Evolutionary conservation across 2,888 invertebrate species (phyloP).

Genomic region (Agrotis clavis): DNA sequence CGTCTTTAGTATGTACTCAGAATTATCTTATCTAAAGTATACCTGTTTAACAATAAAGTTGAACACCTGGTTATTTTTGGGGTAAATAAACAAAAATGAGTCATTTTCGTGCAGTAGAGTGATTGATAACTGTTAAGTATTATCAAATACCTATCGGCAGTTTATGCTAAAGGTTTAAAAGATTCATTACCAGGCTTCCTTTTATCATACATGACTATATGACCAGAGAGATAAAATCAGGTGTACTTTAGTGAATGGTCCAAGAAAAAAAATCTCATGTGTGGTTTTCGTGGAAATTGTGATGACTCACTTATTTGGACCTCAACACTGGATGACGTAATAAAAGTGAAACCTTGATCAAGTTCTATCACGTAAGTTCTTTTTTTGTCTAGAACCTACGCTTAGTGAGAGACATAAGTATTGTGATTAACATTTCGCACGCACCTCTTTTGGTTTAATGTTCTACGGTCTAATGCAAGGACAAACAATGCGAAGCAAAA

Average conservation of each 20-base stretch:
- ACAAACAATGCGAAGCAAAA: constrained; percentile 3
- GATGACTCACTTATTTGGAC: constrained; percentile 13
- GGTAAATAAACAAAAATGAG: constrained; percentile 24
- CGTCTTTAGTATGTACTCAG: background rate
- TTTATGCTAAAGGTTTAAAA: constrained; percentile 7
- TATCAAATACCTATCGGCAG: constrained; percentile 20
- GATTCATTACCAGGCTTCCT: constrained; percentile 33
- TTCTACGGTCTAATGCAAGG: constrained; percentile 15
- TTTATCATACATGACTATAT: constrained; percentile 4
- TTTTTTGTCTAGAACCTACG: background rate
- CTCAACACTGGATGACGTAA: background rate
- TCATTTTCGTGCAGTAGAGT: constrained; percentile 19
- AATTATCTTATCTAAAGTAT: constrained; percentile 8
- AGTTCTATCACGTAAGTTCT: background rate
- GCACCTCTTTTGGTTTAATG: background rate
- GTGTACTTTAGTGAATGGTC: background rate
- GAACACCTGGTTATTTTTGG: constrained; percentile 16
- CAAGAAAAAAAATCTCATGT: background rate
- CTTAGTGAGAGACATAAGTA: background rate
- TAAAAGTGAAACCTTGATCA: background rate
- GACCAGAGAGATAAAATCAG: constrained; percentile 8
- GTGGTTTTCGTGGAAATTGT: constrained; percentile 1
- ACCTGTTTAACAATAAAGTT: constrained; percentile 7
- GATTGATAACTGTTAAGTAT: constrained; percentile 19
- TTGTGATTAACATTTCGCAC: background rate